phyloP scores from a whole-genome alignment of 2,888 invertebrate species.

The Cataglyphis altisquamis region DNA sequence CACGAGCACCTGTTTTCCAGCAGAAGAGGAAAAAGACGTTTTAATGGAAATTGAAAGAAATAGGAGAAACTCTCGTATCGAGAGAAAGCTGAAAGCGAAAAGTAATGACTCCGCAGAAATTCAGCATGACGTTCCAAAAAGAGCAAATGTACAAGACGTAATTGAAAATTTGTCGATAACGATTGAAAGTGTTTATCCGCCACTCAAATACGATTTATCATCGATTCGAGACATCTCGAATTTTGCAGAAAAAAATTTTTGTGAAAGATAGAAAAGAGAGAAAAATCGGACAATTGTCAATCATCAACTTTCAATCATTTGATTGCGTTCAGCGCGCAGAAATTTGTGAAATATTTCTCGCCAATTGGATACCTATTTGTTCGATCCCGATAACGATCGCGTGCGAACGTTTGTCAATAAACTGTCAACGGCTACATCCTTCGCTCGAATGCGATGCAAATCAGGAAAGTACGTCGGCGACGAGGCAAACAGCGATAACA shows the following conservation, averaged over 20 bases:
- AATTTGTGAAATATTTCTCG: neutral
- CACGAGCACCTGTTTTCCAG: too few relatives aligned
- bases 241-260: neutral
- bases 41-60: neutral
- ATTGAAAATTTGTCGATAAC: constrained; percentile 14
- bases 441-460: neutral
- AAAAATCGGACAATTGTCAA: neutral
- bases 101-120: constrained; percentile 29
- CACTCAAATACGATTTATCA: constrained; percentile 23
- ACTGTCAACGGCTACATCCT: neutral
- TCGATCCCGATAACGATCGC: constrained; percentile 18
- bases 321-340: neutral
- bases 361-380: neutral
- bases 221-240: constrained; percentile 14
- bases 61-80: neutral
- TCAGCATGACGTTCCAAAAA: constrained; percentile 9
- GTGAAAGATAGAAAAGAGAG: neutral
- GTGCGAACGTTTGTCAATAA: too few relatives aligned
- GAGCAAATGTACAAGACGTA: constrained; percentile 3
- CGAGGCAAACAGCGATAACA: neutral
- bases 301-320: neutral
- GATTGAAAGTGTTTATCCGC: neutral
- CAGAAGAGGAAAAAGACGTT: neutral
- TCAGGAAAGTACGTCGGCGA: neutral
- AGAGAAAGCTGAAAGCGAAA: constrained; percentile 32